These are phyloP conservation scores for Hemicrepidius hirtus DNA, from an alignment of 2,888 invertebrate species.

Conservation along the genomic window DNA sequence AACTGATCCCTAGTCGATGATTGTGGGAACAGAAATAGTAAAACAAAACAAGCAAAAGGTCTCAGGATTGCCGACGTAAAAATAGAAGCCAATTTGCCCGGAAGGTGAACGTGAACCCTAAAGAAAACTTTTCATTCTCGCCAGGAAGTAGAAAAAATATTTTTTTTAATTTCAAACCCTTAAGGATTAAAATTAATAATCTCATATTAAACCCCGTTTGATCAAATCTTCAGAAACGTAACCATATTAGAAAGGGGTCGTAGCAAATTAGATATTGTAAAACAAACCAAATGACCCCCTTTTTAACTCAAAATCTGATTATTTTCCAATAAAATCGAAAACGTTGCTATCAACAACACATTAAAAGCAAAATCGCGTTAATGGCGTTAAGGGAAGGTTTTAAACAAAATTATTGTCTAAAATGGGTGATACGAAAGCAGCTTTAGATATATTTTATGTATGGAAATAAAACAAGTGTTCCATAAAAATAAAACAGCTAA, in stretches of 20 bases:
- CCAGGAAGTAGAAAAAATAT: slow-evolving; percentile 14
- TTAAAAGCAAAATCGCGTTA: no score
- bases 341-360: no score
- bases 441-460: background rate
- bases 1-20: slow-evolving; percentile 54
- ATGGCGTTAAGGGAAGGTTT: background rate
- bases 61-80: slow-evolving; percentile 43
- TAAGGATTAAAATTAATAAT: no score
- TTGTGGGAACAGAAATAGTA: slow-evolving; percentile 57
- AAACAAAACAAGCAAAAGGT: slow-evolving; percentile 52
- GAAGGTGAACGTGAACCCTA: slow-evolving; percentile 17
- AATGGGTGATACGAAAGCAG: background rate
- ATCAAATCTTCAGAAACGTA: no score
- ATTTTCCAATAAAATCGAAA: no score
- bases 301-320: no score
- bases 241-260: no score
- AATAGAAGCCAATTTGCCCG: slow-evolving; percentile 45
- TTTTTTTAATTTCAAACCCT: background rate
- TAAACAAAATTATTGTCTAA: background rate
- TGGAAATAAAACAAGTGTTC: slow-evolving; percentile 43
- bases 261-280: no score
- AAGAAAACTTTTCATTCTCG: slow-evolving; percentile 10
- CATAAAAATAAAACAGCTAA: slow-evolving; percentile 36
- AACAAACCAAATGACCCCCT: no score
- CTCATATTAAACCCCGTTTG: no score